phyloP scores from a whole-genome alignment of 2,797 vertebrate species.

The Acanthurus lineatus region DNA sequence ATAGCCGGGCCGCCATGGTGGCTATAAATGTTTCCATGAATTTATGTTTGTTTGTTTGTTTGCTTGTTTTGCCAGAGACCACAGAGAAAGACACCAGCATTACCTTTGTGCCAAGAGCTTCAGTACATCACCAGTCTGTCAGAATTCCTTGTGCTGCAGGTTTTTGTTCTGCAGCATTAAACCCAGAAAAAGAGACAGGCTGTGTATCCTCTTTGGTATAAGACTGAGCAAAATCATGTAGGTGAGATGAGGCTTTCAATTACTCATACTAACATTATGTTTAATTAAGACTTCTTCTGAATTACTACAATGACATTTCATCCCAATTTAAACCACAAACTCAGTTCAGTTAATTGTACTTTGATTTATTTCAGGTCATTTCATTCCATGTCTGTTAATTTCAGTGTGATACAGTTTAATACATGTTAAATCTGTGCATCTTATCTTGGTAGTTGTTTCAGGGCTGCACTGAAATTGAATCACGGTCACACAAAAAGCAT shows the following conservation, averaged over 20 bases:
- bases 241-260: slow-evolving; percentile 15
- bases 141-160: slow-evolving; percentile 22
- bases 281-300: slow-evolving; percentile 12
- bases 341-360: not conserved
- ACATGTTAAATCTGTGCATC: slow-evolving; percentile 21
- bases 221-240: not conserved
- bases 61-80: slow-evolving; percentile 20
- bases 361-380: slow-evolving; percentile 17
- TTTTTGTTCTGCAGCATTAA: slow-evolving; percentile 15
- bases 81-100: slow-evolving; percentile 7
- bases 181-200: not conserved
- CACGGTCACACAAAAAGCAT: slow-evolving; percentile 9
- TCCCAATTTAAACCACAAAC: not conserved
- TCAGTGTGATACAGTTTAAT: slow-evolving; percentile 6
- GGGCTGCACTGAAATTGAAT: slow-evolving; percentile 22
- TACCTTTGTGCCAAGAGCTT: slow-evolving; percentile 21
- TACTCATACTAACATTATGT: not conserved
- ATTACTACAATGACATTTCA: slow-evolving; percentile 11
- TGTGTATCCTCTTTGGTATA: slow-evolving; percentile 3
- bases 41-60: slow-evolving; percentile 1
- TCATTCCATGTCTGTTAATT: not conserved
- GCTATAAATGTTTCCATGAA: slow-evolving; percentile 16
- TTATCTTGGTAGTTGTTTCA: slow-evolving; percentile 12
- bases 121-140: slow-evolving; percentile 35
- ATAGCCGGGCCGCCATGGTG: not conserved